Conservation (phyloP, 1,140 invertebrate species). For the Penaeus chinensis region DNA sequence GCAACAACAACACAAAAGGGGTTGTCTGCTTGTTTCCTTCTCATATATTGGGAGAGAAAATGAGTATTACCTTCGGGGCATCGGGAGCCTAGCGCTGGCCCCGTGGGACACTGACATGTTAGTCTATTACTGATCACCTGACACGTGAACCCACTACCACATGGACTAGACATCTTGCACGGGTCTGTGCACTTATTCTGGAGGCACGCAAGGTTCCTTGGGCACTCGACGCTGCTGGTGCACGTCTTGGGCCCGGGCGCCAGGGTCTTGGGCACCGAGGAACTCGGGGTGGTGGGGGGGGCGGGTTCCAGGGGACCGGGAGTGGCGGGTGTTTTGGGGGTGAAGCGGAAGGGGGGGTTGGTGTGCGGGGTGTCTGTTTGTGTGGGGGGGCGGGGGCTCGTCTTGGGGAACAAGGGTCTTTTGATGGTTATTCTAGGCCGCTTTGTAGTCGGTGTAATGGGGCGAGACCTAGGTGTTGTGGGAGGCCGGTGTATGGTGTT, state of each 20-base stretch:
- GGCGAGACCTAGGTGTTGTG: not conserved
- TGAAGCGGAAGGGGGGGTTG: not conserved
- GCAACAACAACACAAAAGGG: too few relatives aligned
- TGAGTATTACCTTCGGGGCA: constrained; percentile 64
- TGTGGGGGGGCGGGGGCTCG: not conserved
- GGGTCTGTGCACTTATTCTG: constrained; percentile 72
- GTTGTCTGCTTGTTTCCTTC: too few relatives aligned
- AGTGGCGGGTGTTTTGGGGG: not conserved
- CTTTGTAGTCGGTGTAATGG: constrained; percentile 14
- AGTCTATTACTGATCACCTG: constrained; percentile 67
- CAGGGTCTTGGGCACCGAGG: constrained; percentile 42
- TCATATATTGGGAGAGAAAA: not conserved
- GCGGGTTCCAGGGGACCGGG: not conserved
- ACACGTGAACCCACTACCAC: constrained; percentile 66
- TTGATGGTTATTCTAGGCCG: not conserved
- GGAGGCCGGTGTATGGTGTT: not conserved
- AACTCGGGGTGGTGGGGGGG: not conserved
- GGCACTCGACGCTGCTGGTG: constrained; percentile 69
- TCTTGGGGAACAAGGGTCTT: not conserved
- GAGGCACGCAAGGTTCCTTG: constrained; percentile 71
- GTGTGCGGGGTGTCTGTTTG: not conserved
- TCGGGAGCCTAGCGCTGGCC: constrained; percentile 64
- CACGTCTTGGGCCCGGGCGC: constrained; percentile 22
- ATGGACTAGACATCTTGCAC: constrained; percentile 70
- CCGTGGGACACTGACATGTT: constrained; percentile 67